Percentiles rank a stretch among this genome's conserved stretches.
Evolutionary conservation across 2,888 invertebrate species (phyloP).

Genomic region (Leptarthrus brevirostris): DNA sequence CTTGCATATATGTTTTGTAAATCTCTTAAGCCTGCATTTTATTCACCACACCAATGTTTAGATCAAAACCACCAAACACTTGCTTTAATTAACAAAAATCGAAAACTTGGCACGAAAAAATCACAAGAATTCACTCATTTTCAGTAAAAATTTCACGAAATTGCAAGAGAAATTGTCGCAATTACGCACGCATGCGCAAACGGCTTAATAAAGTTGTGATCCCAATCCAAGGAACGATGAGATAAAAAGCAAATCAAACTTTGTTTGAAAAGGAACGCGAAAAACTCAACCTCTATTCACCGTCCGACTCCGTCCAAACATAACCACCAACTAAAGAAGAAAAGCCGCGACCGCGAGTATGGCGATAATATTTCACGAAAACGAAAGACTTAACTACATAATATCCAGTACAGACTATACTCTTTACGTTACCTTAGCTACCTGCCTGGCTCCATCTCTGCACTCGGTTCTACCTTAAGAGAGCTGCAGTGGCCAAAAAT

Average conservation of each 20-base stretch:
- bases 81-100: neutral
- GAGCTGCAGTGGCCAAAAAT: constrained; percentile 26
- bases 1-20: neutral
- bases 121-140: constrained; percentile 9
- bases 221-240: neutral
- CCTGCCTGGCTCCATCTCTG: constrained; percentile 15
- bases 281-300: neutral
- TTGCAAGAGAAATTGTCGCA: neutral
- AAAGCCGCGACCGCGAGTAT: neutral
- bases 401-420: too few relatives aligned
- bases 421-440: neutral
- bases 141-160: neutral
- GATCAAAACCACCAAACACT: constrained; percentile 22
- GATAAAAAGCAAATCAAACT: neutral
- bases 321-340: constrained; percentile 28
- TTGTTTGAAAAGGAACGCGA: neutral
- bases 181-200: neutral
- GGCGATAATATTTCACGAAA: constrained; percentile 18
- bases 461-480: constrained; percentile 3
- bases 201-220: neutral
- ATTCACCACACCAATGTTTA: constrained; percentile 12
- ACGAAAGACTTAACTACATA: too few relatives aligned
- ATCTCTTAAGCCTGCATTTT: constrained; percentile 22
- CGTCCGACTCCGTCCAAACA: constrained; percentile 20
- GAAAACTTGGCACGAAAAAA: constrained; percentile 6